Conservation (phyloP, 1,140 invertebrate species). For the Apis mellifera region DNA sequence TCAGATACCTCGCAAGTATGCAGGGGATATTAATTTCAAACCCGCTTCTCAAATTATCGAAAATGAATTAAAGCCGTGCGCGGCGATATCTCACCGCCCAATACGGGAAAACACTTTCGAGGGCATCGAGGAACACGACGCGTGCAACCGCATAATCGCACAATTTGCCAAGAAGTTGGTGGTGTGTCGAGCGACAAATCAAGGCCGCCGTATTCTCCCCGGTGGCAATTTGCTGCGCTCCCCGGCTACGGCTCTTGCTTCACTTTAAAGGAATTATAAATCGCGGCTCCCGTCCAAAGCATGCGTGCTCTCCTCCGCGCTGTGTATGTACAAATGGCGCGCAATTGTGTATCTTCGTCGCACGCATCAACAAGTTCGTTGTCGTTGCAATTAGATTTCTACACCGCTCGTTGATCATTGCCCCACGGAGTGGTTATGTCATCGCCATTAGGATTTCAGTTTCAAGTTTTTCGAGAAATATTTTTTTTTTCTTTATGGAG, state of each 20-base stretch:
- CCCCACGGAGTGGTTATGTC: too few relatives aligned
- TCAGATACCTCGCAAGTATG: too few relatives aligned
- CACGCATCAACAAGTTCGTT: slow-evolving; percentile 20
- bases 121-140: slow-evolving; percentile 41
- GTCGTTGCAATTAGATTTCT: slow-evolving; percentile 15
- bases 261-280: slow-evolving; percentile 44
- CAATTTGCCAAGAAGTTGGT: slow-evolving; percentile 53
- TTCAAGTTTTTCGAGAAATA: background rate
- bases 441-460: too few relatives aligned
- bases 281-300: slow-evolving; percentile 9
- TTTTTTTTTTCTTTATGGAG: too few relatives aligned
- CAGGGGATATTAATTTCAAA: too few relatives aligned
- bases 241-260: background rate
- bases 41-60: background rate
- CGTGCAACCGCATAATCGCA: slow-evolving; percentile 14
- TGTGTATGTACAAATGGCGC: background rate
- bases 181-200: slow-evolving; percentile 42
- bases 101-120: slow-evolving; percentile 14
- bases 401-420: background rate
- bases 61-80: background rate
- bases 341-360: background rate
- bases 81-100: background rate
- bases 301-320: background rate
- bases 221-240: slow-evolving; percentile 30
- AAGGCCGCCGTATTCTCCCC: slow-evolving; percentile 38